Evolutionary conservation across 2,113 vertebrate genomes (phyloP).

Genomic region (Nothobranchius furzeri): DNA sequence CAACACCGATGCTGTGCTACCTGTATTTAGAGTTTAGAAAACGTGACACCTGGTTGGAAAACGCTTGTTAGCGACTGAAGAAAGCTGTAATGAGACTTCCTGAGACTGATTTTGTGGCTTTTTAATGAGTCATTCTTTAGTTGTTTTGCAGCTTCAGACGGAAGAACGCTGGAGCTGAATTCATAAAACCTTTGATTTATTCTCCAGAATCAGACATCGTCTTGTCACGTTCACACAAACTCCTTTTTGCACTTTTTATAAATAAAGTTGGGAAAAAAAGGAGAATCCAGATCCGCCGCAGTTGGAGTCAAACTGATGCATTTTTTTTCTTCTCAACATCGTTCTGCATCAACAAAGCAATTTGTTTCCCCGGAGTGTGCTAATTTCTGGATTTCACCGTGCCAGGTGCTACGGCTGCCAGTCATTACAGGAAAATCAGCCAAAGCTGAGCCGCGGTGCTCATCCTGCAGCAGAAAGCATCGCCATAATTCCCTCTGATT

Average conservation of each 20-base stretch:
- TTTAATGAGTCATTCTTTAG: too few relatives aligned
- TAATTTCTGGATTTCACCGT: slow-evolving; percentile 76
- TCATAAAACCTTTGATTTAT: too few relatives aligned
- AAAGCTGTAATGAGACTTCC: too few relatives aligned
- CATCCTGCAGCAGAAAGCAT: slow-evolving; percentile 44
- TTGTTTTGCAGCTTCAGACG: too few relatives aligned
- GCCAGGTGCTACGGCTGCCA: slow-evolving; percentile 74
- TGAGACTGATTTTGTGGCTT: too few relatives aligned
- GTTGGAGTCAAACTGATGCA: slow-evolving; percentile 37
- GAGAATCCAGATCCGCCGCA: slow-evolving; percentile 2
- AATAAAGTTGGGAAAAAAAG: slow-evolving; percentile 22
- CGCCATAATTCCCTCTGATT: slow-evolving; percentile 63
- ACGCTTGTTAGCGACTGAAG: too few relatives aligned
- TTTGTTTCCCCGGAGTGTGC: slow-evolving; percentile 71
- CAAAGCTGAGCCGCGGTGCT: slow-evolving; percentile 67
- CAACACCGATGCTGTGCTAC: too few relatives aligned
- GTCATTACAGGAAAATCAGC: slow-evolving; percentile 74
- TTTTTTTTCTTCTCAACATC: slow-evolving; percentile 31
- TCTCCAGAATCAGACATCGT: too few relatives aligned
- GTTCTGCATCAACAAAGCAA: slow-evolving; percentile 76
- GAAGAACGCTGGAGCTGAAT: too few relatives aligned
- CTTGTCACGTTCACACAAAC: not conserved
- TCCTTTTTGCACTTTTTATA: not conserved
- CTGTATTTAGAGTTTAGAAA: too few relatives aligned
- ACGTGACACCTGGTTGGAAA: too few relatives aligned